A percentile compares a stretch with the other conserved stretches of the same genome.
Evolutionary conservation across 2,797 vertebrate genomes (phyloP).

Genomic region (Picus viridis): DNA sequence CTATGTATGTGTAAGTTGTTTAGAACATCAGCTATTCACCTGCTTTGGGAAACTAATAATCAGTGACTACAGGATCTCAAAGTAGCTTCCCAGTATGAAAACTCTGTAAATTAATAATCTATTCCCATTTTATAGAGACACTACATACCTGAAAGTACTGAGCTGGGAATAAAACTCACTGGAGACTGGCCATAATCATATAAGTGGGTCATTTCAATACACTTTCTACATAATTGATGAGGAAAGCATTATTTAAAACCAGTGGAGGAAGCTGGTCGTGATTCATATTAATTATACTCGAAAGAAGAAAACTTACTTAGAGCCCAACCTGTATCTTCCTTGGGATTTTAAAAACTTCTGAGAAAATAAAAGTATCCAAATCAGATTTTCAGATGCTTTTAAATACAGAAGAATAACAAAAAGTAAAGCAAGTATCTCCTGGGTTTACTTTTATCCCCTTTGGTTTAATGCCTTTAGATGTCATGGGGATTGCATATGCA

Average conservation of each 20-base stretch:
- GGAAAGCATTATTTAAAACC: slow-evolving; percentile 9
- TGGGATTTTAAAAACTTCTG: not conserved
- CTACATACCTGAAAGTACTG: not conserved
- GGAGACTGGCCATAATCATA: not conserved
- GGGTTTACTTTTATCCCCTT: not conserved
- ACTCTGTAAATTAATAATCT: not conserved
- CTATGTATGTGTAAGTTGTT: not conserved
- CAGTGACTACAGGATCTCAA: not conserved
- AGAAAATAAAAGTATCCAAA: not conserved
- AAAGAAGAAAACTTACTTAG: not conserved
- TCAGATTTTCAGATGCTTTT: not conserved
- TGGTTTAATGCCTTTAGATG: not conserved
- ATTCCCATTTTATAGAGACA: not conserved
- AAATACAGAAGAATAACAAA: not conserved
- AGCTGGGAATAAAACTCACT: not conserved
- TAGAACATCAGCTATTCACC: slow-evolving; percentile 2
- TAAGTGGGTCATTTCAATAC: not conserved
- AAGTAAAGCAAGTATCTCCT: not conserved
- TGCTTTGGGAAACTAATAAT: slow-evolving; percentile 9
- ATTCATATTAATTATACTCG: not conserved
- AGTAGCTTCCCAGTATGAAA: slow-evolving; percentile 1
- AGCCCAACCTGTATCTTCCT: not conserved
- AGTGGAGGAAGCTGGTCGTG: not conserved
- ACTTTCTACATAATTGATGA: not conserved
- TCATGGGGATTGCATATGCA: not conserved